Conservation (phyloP, 2,797 vertebrate genomes). For the Thaleichthys pacificus region DNA sequence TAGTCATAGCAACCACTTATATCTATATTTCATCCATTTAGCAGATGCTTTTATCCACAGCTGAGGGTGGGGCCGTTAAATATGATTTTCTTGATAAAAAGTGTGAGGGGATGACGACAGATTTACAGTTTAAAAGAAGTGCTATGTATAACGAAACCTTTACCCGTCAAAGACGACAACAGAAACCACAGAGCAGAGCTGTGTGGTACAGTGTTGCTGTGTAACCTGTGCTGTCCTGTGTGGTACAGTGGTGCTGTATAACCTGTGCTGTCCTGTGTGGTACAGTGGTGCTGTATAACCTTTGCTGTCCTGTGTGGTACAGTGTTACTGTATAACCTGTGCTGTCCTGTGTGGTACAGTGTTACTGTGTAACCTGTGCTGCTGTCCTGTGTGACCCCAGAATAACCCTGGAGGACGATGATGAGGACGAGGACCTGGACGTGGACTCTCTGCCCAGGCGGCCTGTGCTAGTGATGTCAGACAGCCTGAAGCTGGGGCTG, state of each 20-base stretch:
- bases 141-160: no score
- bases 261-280: background rate
- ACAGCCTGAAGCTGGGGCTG: constrained; percentile 79
- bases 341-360: no score
- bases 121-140: no score
- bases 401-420: constrained; percentile 80
- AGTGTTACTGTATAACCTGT: background rate
- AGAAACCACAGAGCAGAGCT: no score
- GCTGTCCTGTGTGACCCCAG: constrained; percentile 43
- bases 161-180: no score
- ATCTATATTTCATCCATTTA: background rate
- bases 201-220: background rate
- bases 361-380: background rate
- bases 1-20: no score
- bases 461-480: constrained; percentile 80
- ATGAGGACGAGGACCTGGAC: constrained; percentile 77
- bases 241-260: background rate
- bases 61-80: no score
- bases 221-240: background rate
- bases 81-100: no score
- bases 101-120: no score
- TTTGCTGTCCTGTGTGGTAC: no score
- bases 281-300: background rate
- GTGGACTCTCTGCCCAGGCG: constrained; percentile 71
- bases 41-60: no score